Evolutionary conservation across 2,797 vertebrate species (phyloP).

Genomic region (Orestias chungarensis): DNA sequence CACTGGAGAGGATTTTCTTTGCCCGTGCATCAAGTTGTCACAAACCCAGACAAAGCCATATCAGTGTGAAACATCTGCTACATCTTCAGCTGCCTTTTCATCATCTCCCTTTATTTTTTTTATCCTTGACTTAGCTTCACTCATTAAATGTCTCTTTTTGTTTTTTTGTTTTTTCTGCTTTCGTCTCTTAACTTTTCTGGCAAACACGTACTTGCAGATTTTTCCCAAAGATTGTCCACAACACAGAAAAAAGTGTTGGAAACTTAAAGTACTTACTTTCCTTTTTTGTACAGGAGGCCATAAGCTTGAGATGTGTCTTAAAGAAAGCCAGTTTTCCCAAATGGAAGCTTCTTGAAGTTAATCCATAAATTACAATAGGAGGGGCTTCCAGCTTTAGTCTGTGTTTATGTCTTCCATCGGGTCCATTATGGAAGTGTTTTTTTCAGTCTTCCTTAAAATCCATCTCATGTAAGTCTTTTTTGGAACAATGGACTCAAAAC

Average conservation of each 20-base stretch:
- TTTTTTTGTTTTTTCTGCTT: background rate
- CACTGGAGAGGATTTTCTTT: conserved; percentile 24
- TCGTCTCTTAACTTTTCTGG: background rate
- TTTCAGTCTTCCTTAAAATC: background rate
- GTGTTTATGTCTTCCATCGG: background rate
- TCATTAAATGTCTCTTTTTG: background rate
- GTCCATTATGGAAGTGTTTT: background rate
- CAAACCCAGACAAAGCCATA: conserved; percentile 35
- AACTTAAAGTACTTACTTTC: conserved; percentile 2
- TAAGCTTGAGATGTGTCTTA: background rate
- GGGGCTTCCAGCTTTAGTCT: background rate
- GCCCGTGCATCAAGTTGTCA: conserved; percentile 62
- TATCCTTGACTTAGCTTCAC: conserved; percentile 8
- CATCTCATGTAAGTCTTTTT: background rate
- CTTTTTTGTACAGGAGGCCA: background rate
- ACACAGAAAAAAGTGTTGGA: background rate
- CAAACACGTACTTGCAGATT: background rate
- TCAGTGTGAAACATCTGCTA: conserved; percentile 51
- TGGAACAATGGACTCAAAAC: background rate
- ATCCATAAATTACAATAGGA: background rate
- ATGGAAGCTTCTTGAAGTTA: background rate
- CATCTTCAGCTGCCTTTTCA: conserved; percentile 14
- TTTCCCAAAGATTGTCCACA: conserved; percentile 12
- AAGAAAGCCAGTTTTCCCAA: background rate
- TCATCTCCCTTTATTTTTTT: conserved; percentile 21